Conservation (phyloP, 2,888 invertebrate genomes). For the Eumacrocentrus americanus region DNA sequence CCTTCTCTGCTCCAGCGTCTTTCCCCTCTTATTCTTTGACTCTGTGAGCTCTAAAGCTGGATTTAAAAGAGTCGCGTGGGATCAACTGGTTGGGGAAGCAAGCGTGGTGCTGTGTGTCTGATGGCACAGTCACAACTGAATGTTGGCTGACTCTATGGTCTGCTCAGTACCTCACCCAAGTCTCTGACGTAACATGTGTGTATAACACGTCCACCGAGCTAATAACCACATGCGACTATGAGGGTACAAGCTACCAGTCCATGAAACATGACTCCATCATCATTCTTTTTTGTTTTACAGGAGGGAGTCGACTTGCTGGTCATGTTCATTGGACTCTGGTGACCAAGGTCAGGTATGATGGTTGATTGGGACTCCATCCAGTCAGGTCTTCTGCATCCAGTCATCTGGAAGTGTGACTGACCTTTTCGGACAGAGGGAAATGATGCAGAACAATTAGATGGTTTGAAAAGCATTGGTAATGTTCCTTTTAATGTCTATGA, state of each 20-base stretch:
- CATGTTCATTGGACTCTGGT: neutral
- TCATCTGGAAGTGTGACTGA: neutral
- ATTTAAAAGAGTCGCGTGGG: constrained; percentile 35
- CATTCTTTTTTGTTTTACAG: neutral
- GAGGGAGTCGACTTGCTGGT: neutral
- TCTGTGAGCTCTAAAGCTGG: neutral
- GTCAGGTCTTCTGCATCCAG: too few species aligned
- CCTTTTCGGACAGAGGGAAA: neutral
- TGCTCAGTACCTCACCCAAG: neutral
- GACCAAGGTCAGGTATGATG: constrained; percentile 2
- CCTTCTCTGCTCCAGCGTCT: constrained; percentile 5
- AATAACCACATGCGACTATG: neutral
- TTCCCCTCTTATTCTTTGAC: constrained; percentile 13
- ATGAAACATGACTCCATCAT: neutral
- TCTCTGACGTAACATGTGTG: neutral
- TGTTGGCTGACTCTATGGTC: neutral
- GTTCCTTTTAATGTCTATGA: too few species aligned
- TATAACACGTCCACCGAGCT: neutral
- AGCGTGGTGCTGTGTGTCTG: constrained; percentile 22
- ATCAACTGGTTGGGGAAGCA: constrained; percentile 31
- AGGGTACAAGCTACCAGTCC: neutral
- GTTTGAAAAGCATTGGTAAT: neutral
- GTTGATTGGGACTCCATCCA: too few species aligned
- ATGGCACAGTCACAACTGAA: constrained; percentile 29
- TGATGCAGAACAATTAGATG: neutral